A percentile compares a stretch with the other conserved stretches of the same genome.
These are phyloP conservation scores for Mastacembelus armatus DNA, from an alignment of 2,797 vertebrate genomes.

Conservation along the genomic window DNA sequence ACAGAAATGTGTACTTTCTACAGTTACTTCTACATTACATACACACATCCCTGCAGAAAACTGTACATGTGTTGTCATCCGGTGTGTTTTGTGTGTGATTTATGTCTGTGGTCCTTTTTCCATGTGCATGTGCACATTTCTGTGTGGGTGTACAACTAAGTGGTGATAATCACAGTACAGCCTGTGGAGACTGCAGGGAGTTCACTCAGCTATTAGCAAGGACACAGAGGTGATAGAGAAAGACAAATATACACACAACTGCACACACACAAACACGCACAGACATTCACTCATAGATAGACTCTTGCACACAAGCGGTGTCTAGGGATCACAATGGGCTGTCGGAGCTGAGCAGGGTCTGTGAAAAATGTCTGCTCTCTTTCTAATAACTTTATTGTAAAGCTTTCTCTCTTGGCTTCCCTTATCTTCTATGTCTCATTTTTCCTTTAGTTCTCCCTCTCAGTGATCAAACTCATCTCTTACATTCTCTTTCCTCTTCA, in stretches of 20 bases:
- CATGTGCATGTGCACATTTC: constrained; percentile 8
- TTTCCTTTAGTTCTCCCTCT: not conserved
- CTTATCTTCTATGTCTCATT: not conserved
- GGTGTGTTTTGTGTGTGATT: not conserved
- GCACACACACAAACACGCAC: constrained; percentile 25
- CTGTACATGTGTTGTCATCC: not conserved
- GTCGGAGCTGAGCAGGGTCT: constrained; percentile 26
- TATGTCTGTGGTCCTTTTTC: not conserved
- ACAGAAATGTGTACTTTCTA: not conserved
- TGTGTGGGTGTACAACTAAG: constrained; percentile 57
- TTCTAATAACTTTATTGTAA: constrained; percentile 34
- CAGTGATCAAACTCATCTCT: not conserved
- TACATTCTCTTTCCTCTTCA: not conserved
- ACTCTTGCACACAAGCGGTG: constrained; percentile 34
- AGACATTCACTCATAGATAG: constrained; percentile 34
- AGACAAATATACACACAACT: constrained; percentile 51
- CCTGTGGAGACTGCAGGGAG: constrained; percentile 74
- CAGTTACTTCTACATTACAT: not conserved
- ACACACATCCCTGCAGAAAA: not conserved
- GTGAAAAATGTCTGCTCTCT: constrained; percentile 39
- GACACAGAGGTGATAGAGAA: constrained; percentile 69
- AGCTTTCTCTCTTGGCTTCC: constrained; percentile 5
- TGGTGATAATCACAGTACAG: constrained; percentile 76
- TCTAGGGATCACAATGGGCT: constrained; percentile 43
- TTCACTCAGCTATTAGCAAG: constrained; percentile 76